Evolutionary conservation across 30 jellyfish, hydroid and myxozoan species (phyloP), one percentile per base, ranked within the genome.

Genomic region (Aurelia aurita): DNA sequence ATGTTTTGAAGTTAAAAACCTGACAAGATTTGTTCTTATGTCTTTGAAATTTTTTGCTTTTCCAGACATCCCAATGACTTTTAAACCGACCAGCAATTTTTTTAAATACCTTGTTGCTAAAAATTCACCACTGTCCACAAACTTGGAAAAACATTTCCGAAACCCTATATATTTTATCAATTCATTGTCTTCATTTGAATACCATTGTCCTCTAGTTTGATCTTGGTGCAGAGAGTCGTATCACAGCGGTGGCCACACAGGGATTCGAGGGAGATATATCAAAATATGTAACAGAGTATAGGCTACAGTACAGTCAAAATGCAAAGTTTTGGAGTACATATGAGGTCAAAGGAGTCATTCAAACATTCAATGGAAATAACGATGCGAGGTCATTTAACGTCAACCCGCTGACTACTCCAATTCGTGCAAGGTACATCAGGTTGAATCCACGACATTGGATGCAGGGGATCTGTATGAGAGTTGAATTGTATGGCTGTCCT

Each of bases 381-480:
- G 85, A 89, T 74, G 99, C 97, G 5, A 29, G 87, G 43, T 25
- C 60, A 2, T 85, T 70, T 20, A 49, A 35, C 20, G 68, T 65
- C 27, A 57, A 55, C 57, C 22, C 71, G 59, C 64, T 95, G 71
- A 72, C 89, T n/a, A 63, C 81, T 19, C 90, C 99, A 6, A 72
- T 95, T 32, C 86, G 84, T 23, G 93, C 97, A 25, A 81, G 97
- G 32, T 89, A 73, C 84, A 45, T 95, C 75, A 91, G 99, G 65
- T 27, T 95, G 35, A 86, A 85, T 76, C 99, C 99, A 20, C 88
- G 77, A 18, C 96, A 77, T 45, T 89, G 89, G 94, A 73, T 60
- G 72, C 89, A 85, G 46, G 98, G 97, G 12, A 95, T 95, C 49
- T 95, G 99, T 60, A 85, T 95, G 97, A 79, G 99, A 28, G 84